Evolutionary conservation across 2,888 invertebrate genomes (phyloP).

Genomic region (Formica aserva): DNA sequence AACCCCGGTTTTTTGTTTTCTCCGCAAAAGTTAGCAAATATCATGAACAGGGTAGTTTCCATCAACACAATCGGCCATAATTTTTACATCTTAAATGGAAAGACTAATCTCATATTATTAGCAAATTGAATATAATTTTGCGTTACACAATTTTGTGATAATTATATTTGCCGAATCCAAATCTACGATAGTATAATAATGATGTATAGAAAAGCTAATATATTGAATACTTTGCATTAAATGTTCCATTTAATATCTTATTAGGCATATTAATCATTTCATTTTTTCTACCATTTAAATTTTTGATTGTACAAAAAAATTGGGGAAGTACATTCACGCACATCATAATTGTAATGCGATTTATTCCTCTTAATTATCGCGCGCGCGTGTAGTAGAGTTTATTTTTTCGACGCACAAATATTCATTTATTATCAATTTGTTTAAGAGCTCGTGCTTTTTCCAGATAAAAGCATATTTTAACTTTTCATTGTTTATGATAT

Average conservation of each 20-base stretch:
- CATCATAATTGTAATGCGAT: constrained; percentile 13
- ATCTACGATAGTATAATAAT: neutral
- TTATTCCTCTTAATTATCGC: constrained; percentile 29
- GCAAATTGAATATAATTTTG: neutral
- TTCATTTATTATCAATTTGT: constrained; percentile 50
- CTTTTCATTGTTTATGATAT: constrained; percentile 47
- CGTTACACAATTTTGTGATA: neutral
- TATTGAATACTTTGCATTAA: neutral
- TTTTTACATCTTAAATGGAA: constrained; percentile 9
- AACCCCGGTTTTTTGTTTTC: constrained; percentile 28
- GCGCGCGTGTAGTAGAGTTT: neutral
- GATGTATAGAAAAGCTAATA: neutral
- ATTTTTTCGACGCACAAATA: constrained; percentile 29
- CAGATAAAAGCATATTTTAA: constrained; percentile 35
- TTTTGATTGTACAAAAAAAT: constrained; percentile 2
- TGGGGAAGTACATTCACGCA: neutral
- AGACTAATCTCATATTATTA: neutral
- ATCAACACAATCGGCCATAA: constrained; percentile 8
- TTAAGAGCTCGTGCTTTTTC: constrained; percentile 47
- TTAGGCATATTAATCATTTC: constrained; percentile 1
- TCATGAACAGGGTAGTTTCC: neutral
- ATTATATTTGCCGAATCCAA: neutral
- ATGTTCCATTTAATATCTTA: constrained; percentile 1
- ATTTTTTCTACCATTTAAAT: constrained; percentile 27
- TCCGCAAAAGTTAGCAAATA: constrained; percentile 13